Base-by-base conservation (phyloP, 1,140 invertebrate genomes). In the Argopecten irradians region DNA sequence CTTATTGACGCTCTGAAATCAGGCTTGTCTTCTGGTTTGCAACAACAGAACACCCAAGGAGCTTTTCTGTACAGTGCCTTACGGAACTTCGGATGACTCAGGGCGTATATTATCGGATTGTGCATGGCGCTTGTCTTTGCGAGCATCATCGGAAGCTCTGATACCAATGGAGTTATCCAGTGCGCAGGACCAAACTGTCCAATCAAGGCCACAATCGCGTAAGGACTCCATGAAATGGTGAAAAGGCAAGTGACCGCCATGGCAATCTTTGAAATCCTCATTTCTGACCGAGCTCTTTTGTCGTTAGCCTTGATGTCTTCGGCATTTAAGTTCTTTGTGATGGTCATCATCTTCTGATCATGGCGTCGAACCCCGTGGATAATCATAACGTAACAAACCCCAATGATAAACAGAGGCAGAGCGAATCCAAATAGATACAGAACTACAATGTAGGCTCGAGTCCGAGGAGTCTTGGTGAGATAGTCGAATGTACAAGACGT, bases 401-500 rank as follows among this genome's bases (percentile, higher is more conserved):
- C 94, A 32, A 98, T 98, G 0, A 97, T 95, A 19, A 94, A 91
- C 28, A 98, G 96, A 0, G 97, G 97, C 1, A 97, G 91, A 0
- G 97, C 90, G 89, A 95, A 95, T 7, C 93, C 93, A 55, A 89
- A 92, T 41, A 94, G 85, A 87, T 94, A 94, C 90, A 95, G 35
- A 46, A 93, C 92, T 84, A 93, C 43, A 83, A 94, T 93, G 89
- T 92, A 94, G 92, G 97, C 97, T 46, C 96, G 96, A 0, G 96
- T 96, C 91, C 96, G 96, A 32, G 95, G 92, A 11, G 96, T 96
- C 91, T 96, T 96, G 55, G 96, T 96, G 71, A 98, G 94, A 94
- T 98, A 98, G 94, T 98, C 98, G 87, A 98, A 98, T 35, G 97
- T 98, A 93, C 98, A 98, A 32, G 97, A 97, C 34, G 97, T 98